Base-by-base conservation (phyloP, 2,797 vertebrate species). In the Nannoperca australis region DNA sequence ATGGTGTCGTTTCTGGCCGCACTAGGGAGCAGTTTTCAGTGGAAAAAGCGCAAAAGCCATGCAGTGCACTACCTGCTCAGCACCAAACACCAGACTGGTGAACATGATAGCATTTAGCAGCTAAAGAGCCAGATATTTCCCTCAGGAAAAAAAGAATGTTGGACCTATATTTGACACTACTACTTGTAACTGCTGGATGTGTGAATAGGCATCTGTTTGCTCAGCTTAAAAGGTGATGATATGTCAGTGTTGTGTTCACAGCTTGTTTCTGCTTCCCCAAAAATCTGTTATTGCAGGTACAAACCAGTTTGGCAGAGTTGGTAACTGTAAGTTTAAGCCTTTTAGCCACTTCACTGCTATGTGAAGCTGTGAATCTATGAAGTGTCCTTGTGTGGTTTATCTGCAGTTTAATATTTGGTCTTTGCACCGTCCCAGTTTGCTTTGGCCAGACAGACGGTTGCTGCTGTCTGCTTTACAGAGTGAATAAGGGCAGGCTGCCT, bases 391-490 rank as follows among this genome's bases (percentile, higher is more conserved):
- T 54, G 22, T 18, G 66, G 24, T 78, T 50, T 22, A 69, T 62
- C 67, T 12, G 3, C 49, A 27, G 54, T 65, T 68, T 62, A 63
- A 64, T 70, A 55, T 62, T 82, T 63, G 3, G 24, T 77, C 78
- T 82, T 71, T 76, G 63, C 64, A 1, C 67, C 63, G 78, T 75
- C 69, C 71, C 56, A 59, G 55, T 87, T 88, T 81, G 74, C 74
- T 49, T 73, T 83, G 81, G 76, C 77, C 65, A 82, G 40, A 59
- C 36, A 71, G 65, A 72, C 10, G 10, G 56, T 44, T 47, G 51
- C 76, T 82, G 70, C 73, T 71, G 53, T 79, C 50, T 1, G 14
- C 18, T 65, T 32, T 73, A 78, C 62, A 49, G 53, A 42, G 55
- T 18, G 47, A 86, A 73, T 56, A 7, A 38, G 45, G 59, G 50